A percentile compares a stretch with the other conserved stretches of the same genome.
Conservation (phyloP, 2,113 vertebrate genomes). For the Vicugna pacos region DNA sequence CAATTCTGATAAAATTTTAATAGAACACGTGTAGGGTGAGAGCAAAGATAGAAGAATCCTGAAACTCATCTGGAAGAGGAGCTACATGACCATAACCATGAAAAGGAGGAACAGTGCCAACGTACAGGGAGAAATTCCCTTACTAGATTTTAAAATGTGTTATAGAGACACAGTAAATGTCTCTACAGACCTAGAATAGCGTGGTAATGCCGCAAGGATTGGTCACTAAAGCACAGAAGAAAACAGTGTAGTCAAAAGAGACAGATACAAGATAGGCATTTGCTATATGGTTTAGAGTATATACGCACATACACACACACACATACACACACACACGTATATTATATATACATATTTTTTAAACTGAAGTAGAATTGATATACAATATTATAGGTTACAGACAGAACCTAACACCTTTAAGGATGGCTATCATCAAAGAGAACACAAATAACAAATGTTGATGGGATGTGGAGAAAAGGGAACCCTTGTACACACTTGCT, state of each 20-base stretch:
- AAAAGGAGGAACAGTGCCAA: background rate
- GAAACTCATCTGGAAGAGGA: background rate
- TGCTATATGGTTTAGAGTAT: background rate
- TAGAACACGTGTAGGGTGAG: background rate
- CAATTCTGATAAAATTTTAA: background rate
- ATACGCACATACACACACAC: background rate
- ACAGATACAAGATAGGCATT: background rate
- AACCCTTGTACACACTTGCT: too few relatives aligned
- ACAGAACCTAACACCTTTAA: too few relatives aligned
- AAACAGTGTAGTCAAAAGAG: background rate
- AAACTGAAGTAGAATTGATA: too few relatives aligned
- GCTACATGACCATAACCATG: fast-evolving
- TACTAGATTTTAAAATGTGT: background rate
- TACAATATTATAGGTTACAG: too few relatives aligned
- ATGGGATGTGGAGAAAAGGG: too few relatives aligned
- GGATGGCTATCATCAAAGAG: too few relatives aligned
- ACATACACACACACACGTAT: too few relatives aligned
- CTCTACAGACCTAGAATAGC: background rate
- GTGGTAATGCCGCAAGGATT: background rate
- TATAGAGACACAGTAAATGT: background rate
- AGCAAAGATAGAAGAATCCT: background rate
- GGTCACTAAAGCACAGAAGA: background rate
- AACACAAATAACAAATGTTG: too few relatives aligned
- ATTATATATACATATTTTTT: background rate
- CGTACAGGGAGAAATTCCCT: background rate